Evolutionary conservation across 2,888 invertebrate genomes (phyloP).

Genomic region (Drosophila anceps): DNA sequence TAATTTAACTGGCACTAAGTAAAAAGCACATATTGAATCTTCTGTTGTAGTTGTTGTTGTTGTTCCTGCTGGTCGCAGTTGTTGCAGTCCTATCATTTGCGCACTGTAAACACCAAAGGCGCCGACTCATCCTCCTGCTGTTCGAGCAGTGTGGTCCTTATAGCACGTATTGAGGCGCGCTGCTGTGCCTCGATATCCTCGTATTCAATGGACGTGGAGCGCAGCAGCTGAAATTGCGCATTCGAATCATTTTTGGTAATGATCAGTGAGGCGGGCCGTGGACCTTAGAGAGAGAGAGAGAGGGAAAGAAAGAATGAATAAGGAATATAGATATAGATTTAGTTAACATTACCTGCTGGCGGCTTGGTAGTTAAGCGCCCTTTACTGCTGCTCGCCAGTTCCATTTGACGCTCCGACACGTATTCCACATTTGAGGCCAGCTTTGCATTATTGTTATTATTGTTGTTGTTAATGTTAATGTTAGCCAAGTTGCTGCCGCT

Average conservation of each 20-base stretch:
- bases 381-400: conserved; percentile 55
- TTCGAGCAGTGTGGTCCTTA: conserved; percentile 69
- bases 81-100: conserved; percentile 75
- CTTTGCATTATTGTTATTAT: conserved; percentile 55
- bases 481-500: conserved; percentile 47
- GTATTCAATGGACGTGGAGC: conserved; percentile 85
- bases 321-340: background rate
- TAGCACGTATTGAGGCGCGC: conserved; percentile 52
- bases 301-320: background rate
- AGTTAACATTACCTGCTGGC: conserved; percentile 73
- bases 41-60: conserved; percentile 31
- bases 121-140: conserved; percentile 85
- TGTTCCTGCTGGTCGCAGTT: conserved; percentile 8
- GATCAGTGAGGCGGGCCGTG: conserved; percentile 84
- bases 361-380: conserved; percentile 71
- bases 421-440: conserved; percentile 82
- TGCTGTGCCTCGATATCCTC: conserved; percentile 84
- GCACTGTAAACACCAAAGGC: conserved; percentile 83
- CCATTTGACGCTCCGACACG: conserved; percentile 78
- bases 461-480: conserved; percentile 58
- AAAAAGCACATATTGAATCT: conserved; percentile 61
- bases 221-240: conserved; percentile 84
- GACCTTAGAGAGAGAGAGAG: conserved; percentile 66
- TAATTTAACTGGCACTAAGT: conserved; percentile 63
- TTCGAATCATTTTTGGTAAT: conserved; percentile 83